Evolutionary conservation across 2,797 vertebrate genomes (phyloP).

Genomic region (Semaprochilodus insignis): DNA sequence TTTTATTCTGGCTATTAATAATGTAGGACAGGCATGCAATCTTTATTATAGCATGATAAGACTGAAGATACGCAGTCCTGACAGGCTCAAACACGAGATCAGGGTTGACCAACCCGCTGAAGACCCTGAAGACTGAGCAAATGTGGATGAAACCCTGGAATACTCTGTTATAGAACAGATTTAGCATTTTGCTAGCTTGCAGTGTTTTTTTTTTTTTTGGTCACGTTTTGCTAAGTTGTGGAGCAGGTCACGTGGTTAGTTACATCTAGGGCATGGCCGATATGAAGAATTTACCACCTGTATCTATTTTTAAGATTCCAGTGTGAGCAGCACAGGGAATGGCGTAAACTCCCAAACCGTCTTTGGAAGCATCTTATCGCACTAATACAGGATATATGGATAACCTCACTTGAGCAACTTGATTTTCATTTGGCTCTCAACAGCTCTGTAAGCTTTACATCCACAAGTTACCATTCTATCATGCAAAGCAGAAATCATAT

Average conservation of each 20-base stretch:
- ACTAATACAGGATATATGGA: no score
- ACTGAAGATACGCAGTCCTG: conserved; percentile 14
- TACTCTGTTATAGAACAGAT: neutral
- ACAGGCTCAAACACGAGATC: conserved; percentile 7
- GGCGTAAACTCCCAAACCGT: no score
- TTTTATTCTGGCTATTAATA: conserved; percentile 45
- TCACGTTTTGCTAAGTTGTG: no score
- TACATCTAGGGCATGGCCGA: no score
- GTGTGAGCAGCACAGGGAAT: no score
- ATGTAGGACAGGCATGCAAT: conserved; percentile 41
- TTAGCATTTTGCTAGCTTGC: neutral
- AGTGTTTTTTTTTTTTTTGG: neutral
- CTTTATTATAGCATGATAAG: conserved; percentile 30
- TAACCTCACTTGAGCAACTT: no score
- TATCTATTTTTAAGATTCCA: neutral
- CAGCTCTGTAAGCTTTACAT: no score
- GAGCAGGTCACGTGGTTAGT: neutral
- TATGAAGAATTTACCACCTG: neutral
- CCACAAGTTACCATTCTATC: no score
- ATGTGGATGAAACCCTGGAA: neutral
- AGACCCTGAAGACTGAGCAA: neutral
- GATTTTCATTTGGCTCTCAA: no score
- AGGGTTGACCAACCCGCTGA: neutral
- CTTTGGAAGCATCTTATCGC: no score
- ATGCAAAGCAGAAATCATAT: no score